These are phyloP conservation scores for Botrylloides violaceus DNA, from an alignment of 23 tunicate species.

Conservation along the genomic window DNA sequence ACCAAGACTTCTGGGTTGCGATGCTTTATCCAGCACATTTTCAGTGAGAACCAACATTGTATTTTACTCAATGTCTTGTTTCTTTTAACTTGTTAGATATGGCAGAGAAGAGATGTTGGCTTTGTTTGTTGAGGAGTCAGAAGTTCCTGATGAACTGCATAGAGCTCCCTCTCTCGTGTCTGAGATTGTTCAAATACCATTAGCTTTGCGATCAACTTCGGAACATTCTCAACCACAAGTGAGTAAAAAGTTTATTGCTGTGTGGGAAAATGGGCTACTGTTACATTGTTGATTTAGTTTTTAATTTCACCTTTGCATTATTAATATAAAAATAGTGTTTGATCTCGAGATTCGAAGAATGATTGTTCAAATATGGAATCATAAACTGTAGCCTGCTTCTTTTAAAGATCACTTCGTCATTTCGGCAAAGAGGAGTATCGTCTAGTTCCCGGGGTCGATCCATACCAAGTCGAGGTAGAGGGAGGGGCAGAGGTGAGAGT, in stretches of 20 bases:
- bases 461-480: constrained; percentile 68
- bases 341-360: no score
- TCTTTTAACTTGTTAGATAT: constrained; percentile 27
- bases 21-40: no score
- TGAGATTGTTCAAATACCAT: constrained; percentile 43
- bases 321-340: no score
- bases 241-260: no score
- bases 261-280: no score
- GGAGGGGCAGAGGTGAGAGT: constrained; percentile 63
- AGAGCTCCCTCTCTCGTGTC: constrained; percentile 57
- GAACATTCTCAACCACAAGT: constrained; percentile 17
- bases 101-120: constrained; percentile 91
- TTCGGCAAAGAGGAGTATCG: constrained; percentile 29
- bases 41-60: no score
- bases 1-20: no score
- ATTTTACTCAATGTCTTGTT: no score
- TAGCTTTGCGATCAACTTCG: constrained; percentile 42
- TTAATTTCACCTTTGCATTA: background rate
- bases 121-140: constrained; percentile 38
- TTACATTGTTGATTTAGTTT: no score
- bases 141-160: constrained; percentile 49
- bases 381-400: no score
- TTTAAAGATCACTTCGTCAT: background rate
- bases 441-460: constrained; percentile 52
- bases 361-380: no score